Conservation (phyloP, 2,113 vertebrate genomes). For the Epinephelus lanceolatus region DNA sequence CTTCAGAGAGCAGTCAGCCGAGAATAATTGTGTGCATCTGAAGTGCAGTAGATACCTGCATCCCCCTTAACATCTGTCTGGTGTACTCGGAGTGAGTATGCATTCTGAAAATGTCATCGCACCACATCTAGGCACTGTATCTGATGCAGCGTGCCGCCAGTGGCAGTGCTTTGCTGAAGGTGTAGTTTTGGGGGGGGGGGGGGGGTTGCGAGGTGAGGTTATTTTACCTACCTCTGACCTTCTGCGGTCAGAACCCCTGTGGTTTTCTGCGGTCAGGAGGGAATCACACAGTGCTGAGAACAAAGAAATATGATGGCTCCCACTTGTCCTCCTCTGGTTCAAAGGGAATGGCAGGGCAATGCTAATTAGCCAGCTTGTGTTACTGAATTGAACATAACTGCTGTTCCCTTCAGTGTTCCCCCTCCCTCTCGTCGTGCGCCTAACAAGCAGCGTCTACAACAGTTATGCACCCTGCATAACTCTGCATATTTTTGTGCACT, state of each 20-base stretch:
- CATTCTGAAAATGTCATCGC: conserved; percentile 68
- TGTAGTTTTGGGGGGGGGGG: conserved; percentile 16
- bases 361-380: conserved; percentile 79
- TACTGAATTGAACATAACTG: conserved; percentile 63
- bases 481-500: conserved; percentile 64
- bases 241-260: conserved; percentile 59
- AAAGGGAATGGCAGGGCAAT: conserved; percentile 71
- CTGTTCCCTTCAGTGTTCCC: conserved; percentile 56
- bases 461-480: conserved; percentile 61
- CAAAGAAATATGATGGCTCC: conserved; percentile 73
- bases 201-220: conserved; percentile 23
- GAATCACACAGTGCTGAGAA: conserved; percentile 62
- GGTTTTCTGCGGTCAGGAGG: conserved; percentile 61
- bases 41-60: conserved; percentile 66
- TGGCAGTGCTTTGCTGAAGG: conserved; percentile 46
- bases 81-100: conserved; percentile 42
- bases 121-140: conserved; percentile 25
- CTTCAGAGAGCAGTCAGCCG: conserved; percentile 69
- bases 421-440: conserved; percentile 28
- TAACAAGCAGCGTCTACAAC: conserved; percentile 70
- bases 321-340: conserved; percentile 70
- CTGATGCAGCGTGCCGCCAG: conserved; percentile 33
- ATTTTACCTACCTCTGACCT: conserved; percentile 57
- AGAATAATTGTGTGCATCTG: conserved; percentile 61
- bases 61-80: conserved; percentile 72